phyloP scores from a whole-genome alignment of 2,888 invertebrate species.

The Caenorhabditis japonica region DNA sequence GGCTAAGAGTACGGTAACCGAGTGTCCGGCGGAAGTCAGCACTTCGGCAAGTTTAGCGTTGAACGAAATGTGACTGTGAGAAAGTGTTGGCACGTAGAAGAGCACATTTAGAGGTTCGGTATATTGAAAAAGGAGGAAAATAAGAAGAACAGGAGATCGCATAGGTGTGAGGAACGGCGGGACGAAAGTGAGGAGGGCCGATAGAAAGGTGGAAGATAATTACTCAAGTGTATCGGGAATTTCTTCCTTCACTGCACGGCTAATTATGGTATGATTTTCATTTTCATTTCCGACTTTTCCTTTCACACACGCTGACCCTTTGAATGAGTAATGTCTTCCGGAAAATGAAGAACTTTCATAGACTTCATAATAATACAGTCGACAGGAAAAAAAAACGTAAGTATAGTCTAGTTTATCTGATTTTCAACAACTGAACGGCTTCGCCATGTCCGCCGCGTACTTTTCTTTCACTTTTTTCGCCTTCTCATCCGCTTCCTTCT shows the following conservation, averaged over 20 bases:
- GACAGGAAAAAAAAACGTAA: neutral
- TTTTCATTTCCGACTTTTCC: neutral
- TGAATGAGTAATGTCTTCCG: neutral
- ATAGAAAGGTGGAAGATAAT: neutral
- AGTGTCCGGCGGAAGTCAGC: slow-evolving; percentile 61
- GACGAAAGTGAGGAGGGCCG: neutral
- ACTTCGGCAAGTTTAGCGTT: slow-evolving; percentile 67
- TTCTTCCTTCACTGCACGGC: too few species aligned
- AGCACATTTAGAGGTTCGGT: slow-evolving; percentile 55
- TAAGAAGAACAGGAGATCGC: neutral
- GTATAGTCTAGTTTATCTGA: neutral
- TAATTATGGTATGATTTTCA: neutral
- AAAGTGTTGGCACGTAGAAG: slow-evolving; percentile 71
- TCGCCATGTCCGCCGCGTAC: slow-evolving; percentile 55
- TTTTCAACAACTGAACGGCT: slow-evolving; percentile 55
- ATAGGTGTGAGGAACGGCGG: neutral
- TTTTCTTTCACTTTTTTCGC: slow-evolving; percentile 54
- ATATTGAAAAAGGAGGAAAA: neutral
- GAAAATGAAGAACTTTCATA: too few species aligned
- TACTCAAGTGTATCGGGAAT: neutral
- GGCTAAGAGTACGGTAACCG: slow-evolving; percentile 60
- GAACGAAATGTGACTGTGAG: slow-evolving; percentile 72
- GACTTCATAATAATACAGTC: neutral
- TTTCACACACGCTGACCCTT: neutral
- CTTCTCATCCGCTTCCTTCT: slow-evolving; percentile 56